phyloP scores from a whole-genome alignment of 2,888 invertebrate genomes.

The Rosalia funebris region DNA sequence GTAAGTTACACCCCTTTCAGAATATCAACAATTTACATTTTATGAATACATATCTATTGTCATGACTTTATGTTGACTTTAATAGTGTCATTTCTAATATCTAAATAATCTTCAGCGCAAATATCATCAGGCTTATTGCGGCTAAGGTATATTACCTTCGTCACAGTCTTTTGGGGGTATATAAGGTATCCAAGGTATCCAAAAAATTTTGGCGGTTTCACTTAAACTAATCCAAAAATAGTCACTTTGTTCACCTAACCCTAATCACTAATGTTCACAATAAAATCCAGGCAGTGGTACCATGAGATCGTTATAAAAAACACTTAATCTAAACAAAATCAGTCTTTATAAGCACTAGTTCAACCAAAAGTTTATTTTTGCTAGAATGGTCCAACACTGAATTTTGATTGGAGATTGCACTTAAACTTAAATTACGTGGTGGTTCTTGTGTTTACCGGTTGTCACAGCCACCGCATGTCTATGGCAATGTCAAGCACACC shows the following conservation, averaged over 20 bases:
- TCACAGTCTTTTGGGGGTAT: conserved; percentile 53
- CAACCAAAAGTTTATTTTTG: conserved; percentile 29
- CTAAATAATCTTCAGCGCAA: too few species aligned
- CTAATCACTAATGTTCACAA: conserved; percentile 25
- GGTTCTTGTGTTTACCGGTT: conserved; percentile 26
- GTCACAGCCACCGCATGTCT: conserved; percentile 44
- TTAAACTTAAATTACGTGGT: conserved; percentile 36
- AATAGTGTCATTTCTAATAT: too few species aligned
- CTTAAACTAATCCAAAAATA: conserved; percentile 44
- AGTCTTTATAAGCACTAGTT: conserved; percentile 30
- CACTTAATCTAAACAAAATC: conserved; percentile 30
- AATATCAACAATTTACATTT: too few species aligned
- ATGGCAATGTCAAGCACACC: conserved; percentile 44
- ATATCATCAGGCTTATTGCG: too few species aligned
- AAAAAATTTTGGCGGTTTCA: conserved; percentile 56
- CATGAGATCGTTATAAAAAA: conserved; percentile 30
- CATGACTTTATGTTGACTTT: too few species aligned
- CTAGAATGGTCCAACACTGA: conserved; percentile 21
- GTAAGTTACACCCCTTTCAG: too few species aligned
- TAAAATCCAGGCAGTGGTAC: conserved; percentile 16
- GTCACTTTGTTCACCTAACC: conserved; percentile 35
- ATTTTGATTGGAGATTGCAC: conserved; percentile 27
- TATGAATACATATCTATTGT: too few species aligned
- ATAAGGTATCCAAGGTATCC: conserved; percentile 58
- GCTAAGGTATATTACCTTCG: conserved; percentile 53